Percentiles rank a stretch among this genome's conserved stretches.
These are phyloP conservation scores for Vireo altiloquus DNA, from an alignment of 2,113 vertebrate genomes.

Conservation along the genomic window DNA sequence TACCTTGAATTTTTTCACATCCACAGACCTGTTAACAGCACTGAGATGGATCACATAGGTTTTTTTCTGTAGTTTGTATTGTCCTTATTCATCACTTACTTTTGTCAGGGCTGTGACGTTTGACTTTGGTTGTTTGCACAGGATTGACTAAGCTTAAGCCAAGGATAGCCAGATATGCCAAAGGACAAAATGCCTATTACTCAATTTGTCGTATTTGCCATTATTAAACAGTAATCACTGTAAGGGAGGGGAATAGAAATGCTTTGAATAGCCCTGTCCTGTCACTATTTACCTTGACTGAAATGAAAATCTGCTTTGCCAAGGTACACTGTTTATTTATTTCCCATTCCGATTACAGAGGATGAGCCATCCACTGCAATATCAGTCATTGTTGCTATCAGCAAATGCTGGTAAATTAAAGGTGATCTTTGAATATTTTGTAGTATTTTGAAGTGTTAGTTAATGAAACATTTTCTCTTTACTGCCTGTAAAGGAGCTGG, in stretches of 20 bases:
- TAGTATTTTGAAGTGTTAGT: not conserved
- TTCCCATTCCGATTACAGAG: not conserved
- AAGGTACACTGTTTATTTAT: not conserved
- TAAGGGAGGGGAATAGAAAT: not conserved
- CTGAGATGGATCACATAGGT: not conserved
- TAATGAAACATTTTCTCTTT: not conserved
- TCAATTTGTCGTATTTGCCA: not conserved
- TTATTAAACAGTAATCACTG: conserved; percentile 8
- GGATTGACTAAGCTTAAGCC: conserved; percentile 16
- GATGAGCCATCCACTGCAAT: not conserved
- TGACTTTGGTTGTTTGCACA: conserved; percentile 17
- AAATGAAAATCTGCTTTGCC: not conserved
- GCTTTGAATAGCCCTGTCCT: not conserved
- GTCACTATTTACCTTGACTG: not conserved
- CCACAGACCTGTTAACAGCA: not conserved
- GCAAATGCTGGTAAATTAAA: not conserved
- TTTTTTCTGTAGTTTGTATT: conserved; percentile 25
- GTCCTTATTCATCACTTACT: conserved; percentile 37
- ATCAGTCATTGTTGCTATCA: not conserved
- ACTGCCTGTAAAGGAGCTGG: not conserved
- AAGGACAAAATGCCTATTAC: conserved; percentile 15
- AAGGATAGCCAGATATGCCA: not conserved
- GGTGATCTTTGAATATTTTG: not conserved
- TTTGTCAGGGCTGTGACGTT: not conserved
- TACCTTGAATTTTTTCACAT: conserved; percentile 30